Conservation (phyloP, 2,797 vertebrate species). For the Crocidura indochinensis region DNA sequence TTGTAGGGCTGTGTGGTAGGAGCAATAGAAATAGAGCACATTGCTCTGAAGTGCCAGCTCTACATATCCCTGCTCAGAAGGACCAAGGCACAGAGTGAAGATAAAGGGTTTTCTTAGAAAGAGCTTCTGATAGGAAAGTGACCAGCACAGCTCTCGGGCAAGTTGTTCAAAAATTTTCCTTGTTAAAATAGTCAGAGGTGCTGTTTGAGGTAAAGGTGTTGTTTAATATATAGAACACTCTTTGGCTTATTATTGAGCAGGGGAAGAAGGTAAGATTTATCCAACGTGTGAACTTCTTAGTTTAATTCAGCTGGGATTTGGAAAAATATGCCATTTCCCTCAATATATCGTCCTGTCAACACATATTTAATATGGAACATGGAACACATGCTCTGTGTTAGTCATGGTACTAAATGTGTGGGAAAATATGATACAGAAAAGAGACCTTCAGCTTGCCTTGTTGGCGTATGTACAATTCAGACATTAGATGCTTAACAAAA, state of each 20-base stretch:
- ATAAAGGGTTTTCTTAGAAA: slow-evolving; percentile 68
- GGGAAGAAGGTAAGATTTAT: background rate
- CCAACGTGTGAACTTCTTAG: slow-evolving; percentile 19
- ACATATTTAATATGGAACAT: background rate
- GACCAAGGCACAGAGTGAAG: slow-evolving; percentile 15
- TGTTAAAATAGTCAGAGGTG: slow-evolving; percentile 34
- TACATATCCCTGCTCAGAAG: background rate
- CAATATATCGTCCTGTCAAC: background rate
- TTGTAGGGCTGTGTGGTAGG: background rate
- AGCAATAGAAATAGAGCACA: background rate
- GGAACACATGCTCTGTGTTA: background rate
- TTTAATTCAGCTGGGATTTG: slow-evolving; percentile 40
- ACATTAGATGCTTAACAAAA: slow-evolving; percentile 2
- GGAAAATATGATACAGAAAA: background rate
- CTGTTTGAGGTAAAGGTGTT: slow-evolving; percentile 28
- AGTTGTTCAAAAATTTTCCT: slow-evolving; percentile 26
- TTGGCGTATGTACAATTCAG: background rate
- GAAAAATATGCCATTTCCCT: slow-evolving; percentile 25
- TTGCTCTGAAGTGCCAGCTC: background rate
- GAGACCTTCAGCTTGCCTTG: background rate
- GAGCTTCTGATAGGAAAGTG: slow-evolving; percentile 65
- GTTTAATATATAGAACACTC: slow-evolving; percentile 56
- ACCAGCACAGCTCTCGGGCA: slow-evolving; percentile 14
- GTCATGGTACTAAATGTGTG: background rate
- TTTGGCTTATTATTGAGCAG: slow-evolving; percentile 27